Conservation (phyloP, 2,797 vertebrate species). For the Bryconaethiops microstoma region DNA sequence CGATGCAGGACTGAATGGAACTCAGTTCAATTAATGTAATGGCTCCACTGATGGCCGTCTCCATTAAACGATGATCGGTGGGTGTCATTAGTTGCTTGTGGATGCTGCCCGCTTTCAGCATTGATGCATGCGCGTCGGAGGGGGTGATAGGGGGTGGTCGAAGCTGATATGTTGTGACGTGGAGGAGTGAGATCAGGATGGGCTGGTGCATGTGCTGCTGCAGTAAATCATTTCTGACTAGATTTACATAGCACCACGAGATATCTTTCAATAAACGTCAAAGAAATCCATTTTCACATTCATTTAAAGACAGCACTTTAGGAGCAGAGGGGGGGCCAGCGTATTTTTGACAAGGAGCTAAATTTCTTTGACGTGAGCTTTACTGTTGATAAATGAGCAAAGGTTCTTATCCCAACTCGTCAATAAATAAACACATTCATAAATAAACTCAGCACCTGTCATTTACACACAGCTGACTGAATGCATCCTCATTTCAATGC, state of each 20-base stretch:
- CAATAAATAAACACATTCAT: background rate
- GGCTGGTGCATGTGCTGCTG: background rate
- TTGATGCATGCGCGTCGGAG: constrained; percentile 43
- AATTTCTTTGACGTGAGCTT: background rate
- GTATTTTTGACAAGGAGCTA: background rate
- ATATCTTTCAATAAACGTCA: constrained; percentile 33
- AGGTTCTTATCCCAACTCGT: background rate
- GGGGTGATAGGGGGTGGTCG: constrained; percentile 3
- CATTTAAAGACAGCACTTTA: constrained; percentile 11
- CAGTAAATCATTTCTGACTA: constrained; percentile 21
- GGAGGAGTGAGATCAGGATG: constrained; percentile 8
- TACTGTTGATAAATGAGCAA: constrained; percentile 5
- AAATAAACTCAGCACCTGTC: too few relatives aligned
- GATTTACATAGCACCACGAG: background rate
- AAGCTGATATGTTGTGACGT: constrained; percentile 48
- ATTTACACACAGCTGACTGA: too few relatives aligned
- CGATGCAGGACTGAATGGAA: constrained; percentile 44
- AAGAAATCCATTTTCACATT: constrained; percentile 10
- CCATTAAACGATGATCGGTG: constrained; percentile 50
- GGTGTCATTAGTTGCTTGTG: constrained; percentile 40
- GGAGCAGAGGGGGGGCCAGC: background rate
- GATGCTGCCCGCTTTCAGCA: constrained; percentile 41
- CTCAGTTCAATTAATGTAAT: constrained; percentile 56
- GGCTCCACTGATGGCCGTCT: constrained; percentile 42
- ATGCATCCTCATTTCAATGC: too few relatives aligned